These are phyloP conservation scores for Drosophila eugracilis DNA, from an alignment of 1,140 invertebrate species.

Conservation along the genomic window DNA sequence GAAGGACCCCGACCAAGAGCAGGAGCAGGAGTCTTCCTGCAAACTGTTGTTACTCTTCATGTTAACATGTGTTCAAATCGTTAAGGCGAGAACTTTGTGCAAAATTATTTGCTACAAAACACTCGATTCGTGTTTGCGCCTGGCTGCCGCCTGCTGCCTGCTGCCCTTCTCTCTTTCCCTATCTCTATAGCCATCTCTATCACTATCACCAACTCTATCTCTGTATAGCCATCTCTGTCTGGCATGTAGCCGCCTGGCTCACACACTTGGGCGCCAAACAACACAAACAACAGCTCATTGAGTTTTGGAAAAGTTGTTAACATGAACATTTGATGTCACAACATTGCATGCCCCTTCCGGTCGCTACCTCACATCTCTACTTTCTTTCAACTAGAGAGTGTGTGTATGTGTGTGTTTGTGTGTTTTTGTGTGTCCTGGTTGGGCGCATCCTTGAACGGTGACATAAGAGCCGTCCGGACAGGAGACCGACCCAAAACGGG, in stretches of 20 bases:
- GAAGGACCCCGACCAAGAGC: constrained; percentile 6
- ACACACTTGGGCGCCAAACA: constrained; percentile 53
- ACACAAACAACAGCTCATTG: constrained; percentile 83
- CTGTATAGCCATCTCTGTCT: not conserved
- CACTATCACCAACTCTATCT: constrained; percentile 1
- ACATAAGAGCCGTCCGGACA: constrained; percentile 20
- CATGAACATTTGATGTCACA: constrained; percentile 83
- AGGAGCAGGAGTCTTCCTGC: constrained; percentile 36
- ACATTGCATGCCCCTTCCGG: constrained; percentile 46
- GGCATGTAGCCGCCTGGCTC: constrained; percentile 2
- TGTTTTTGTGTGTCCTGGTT: not conserved
- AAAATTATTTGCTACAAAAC: constrained; percentile 83
- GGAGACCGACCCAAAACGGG: constrained; percentile 19
- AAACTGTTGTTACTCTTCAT: constrained; percentile 75
- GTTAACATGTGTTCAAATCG: constrained; percentile 83
- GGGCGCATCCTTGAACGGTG: constrained; percentile 48
- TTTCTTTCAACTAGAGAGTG: not conserved
- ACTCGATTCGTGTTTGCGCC: constrained; percentile 78
- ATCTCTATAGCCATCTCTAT: not conserved
- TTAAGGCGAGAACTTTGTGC: constrained; percentile 82
- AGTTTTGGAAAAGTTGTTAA: constrained; percentile 83
- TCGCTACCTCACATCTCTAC: not conserved
- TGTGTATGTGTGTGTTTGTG: constrained; percentile 17
- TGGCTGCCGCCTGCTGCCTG: not conserved
- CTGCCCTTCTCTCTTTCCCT: not conserved